phyloP scores from a whole-genome alignment of 2,797 vertebrate species.

The Xerus rutilus region DNA sequence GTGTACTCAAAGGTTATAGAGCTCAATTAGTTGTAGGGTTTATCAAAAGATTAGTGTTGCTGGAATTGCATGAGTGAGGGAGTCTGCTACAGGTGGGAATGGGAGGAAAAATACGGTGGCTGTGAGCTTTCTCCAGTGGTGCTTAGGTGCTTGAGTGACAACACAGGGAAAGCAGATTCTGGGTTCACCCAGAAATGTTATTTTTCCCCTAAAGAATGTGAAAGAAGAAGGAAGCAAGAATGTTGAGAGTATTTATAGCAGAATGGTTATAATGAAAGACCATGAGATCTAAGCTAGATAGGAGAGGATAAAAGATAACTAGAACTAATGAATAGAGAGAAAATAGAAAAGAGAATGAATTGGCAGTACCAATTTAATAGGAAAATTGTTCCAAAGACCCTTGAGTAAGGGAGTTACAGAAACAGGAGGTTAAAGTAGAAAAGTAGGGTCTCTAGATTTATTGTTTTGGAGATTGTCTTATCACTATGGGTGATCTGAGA shows the following conservation, averaged over 20 bases:
- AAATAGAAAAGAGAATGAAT: neutral
- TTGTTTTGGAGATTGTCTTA: neutral
- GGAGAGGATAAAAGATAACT: neutral
- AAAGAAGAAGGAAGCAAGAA: neutral
- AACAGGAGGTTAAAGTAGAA: neutral
- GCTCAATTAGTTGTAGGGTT: neutral
- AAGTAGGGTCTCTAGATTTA: neutral
- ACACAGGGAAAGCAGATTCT: neutral
- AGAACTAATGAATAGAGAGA: neutral
- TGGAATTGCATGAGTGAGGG: neutral
- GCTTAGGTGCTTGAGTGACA: neutral
- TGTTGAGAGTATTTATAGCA: neutral
- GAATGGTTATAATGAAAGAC: neutral
- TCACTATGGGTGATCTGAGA: neutral
- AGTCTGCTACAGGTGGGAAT: neutral
- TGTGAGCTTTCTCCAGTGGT: slow-evolving; percentile 1
- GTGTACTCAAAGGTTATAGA: neutral
- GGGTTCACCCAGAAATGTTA: neutral
- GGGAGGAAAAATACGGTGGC: neutral
- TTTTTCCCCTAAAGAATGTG: neutral
- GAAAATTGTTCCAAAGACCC: neutral
- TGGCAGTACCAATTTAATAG: neutral
- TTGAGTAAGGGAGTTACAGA: neutral
- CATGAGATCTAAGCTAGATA: neutral
- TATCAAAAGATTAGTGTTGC: slow-evolving; percentile 1